Evolutionary conservation across 1,140 invertebrate genomes (phyloP), one percentile per base, ranked within the genome.

Genomic region (Drosophila arawakana): DNA sequence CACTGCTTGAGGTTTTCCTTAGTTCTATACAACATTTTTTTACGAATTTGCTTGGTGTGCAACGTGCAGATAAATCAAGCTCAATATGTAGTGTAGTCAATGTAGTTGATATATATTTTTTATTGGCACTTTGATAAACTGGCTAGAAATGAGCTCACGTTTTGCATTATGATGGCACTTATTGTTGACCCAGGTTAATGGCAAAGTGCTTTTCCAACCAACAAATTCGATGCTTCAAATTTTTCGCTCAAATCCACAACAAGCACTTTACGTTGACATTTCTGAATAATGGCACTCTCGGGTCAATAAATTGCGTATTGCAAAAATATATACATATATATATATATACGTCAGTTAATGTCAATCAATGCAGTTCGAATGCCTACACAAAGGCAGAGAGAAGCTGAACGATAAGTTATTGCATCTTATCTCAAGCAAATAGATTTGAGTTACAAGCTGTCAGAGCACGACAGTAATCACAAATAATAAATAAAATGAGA

Each of bases 281-380:
- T 85, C 10, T 86, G 81, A 86, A 76, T 85, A 85, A 85, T 85
- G 81, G 78, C 68, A 47, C 44, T 66, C 80, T 69, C 60, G 37
- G 78, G 79, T 75, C 83, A 71, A 81, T 81, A 85, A 78, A 81
- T 84, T 44, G 78, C 70, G 59, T 46, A 39, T 46, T 39, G 13
- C 8, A 25, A 21, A 46, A 63, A 21, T 21, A 21, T 21, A 21
- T 21, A 21, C 2, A 21, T 21, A 21, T 21, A 21, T 21, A 21
- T 21, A 21, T 21, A 21, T 37, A 43, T 44, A 50, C 41, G 21
- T 73, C 63, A 46, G n/a, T 72, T 35, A 68, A 55, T 72, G 80
- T 67, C 62, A 69, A 47, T 69, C 65, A 25, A 68, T 83, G 80
- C 78, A 83, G 75, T 67, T 70, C 57, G 61, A 67, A 67, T 74